phyloP scores from a whole-genome alignment of 2,113 vertebrate genomes.

The Mastomys natalensis region DNA sequence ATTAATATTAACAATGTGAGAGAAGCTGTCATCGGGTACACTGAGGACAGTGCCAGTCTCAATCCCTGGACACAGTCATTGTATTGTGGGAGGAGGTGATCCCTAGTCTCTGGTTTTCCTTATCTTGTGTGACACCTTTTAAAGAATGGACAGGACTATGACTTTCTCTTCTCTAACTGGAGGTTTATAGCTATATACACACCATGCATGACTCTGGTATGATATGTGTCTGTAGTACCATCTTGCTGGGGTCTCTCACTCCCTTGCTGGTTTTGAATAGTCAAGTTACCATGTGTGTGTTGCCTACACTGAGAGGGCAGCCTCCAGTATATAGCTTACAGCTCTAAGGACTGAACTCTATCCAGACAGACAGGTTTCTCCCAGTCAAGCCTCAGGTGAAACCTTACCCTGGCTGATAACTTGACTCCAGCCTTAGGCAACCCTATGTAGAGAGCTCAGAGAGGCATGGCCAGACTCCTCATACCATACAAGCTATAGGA shows the following conservation, averaged over 20 bases:
- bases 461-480: background rate
- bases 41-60: background rate
- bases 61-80: background rate
- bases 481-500: background rate
- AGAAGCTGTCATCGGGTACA: background rate
- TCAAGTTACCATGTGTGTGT: background rate
- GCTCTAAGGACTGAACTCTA: background rate
- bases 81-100: too few relatives aligned
- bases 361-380: background rate
- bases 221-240: too few relatives aligned
- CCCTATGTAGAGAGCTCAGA: background rate
- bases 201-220: background rate
- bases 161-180: background rate
- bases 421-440: background rate
- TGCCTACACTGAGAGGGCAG: background rate
- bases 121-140: background rate
- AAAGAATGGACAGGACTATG: background rate
- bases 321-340: background rate
- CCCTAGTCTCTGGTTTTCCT: background rate
- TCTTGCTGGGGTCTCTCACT: background rate
- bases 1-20: background rate
- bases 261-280: slow-evolving; percentile 23
- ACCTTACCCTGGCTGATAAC: background rate
- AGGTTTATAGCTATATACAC: rapidly evolving
- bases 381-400: background rate